A percentile compares a stretch with the other conserved stretches of the same genome.
phyloP scores from a whole-genome alignment of 2,113 vertebrate genomes.

The Cyprinus carpio region DNA sequence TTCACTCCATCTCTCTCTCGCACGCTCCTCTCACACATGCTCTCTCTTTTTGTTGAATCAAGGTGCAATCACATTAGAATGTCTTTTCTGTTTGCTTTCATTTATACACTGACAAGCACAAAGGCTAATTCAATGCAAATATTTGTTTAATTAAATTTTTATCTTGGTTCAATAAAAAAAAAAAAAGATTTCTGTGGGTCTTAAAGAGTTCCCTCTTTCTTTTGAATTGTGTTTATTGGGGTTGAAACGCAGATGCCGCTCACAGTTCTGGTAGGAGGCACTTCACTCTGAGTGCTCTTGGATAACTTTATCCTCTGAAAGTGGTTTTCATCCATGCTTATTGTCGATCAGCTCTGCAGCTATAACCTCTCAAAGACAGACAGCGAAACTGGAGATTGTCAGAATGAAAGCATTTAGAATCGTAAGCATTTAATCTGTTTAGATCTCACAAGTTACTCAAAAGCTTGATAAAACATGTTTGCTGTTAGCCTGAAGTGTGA shows the following conservation, averaged over 20 bases:
- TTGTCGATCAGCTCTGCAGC: not conserved
- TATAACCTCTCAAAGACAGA: not conserved
- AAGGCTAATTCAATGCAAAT: not conserved
- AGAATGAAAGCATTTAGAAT: not conserved
- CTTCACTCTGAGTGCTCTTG: not conserved
- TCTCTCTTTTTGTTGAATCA: not conserved
- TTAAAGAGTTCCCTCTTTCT: not conserved
- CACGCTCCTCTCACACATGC: not conserved
- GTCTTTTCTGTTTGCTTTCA: not conserved
- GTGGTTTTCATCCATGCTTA: not conserved
- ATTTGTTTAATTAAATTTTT: not conserved
- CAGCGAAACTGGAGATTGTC: not conserved
- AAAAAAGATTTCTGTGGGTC: not conserved
- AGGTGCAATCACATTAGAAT: not conserved
- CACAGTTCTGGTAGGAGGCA: not conserved
- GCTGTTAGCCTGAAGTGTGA: not conserved
- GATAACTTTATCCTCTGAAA: not conserved
- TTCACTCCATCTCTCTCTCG: slow-evolving; percentile 3
- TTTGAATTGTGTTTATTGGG: not conserved
- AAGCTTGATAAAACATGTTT: slow-evolving; percentile 6
- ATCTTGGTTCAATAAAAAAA: not conserved
- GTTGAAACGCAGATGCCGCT: not conserved
- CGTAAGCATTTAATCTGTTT: not conserved
- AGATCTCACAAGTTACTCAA: not conserved
- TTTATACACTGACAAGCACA: not conserved